These are phyloP conservation scores for Telmatherina bonti DNA, from an alignment of 2,797 vertebrate genomes.

Conservation along the genomic window DNA sequence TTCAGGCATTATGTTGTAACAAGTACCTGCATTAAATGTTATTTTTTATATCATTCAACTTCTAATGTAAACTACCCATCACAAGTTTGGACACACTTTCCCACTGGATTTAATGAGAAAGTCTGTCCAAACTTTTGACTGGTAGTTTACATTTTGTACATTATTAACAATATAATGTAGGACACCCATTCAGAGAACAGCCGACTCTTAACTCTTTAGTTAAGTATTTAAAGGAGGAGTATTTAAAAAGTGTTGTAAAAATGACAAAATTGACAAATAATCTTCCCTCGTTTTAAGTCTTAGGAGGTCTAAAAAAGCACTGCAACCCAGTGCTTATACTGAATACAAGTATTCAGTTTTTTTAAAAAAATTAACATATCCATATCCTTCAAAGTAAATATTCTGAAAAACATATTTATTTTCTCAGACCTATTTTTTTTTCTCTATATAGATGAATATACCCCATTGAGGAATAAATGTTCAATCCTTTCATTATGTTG, in stretches of 20 bases:
- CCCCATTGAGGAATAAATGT: too few relatives aligned
- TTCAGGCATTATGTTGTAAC: not conserved
- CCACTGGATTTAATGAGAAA: too few relatives aligned
- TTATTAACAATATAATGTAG: slow-evolving; percentile 1
- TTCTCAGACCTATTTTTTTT: too few relatives aligned
- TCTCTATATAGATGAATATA: too few relatives aligned
- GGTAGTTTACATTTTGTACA: too few relatives aligned
- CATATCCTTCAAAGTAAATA: too few relatives aligned
- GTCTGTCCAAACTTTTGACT: too few relatives aligned
- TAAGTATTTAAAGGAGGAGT: not conserved
- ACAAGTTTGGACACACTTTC: too few relatives aligned
- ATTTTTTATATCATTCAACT: not conserved
- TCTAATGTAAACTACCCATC: too few relatives aligned
- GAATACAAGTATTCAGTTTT: too few relatives aligned
- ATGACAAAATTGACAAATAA: not conserved
- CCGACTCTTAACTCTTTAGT: not conserved
- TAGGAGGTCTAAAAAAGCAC: not conserved
- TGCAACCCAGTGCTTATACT: not conserved
- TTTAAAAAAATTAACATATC: too few relatives aligned
- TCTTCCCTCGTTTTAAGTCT: not conserved
- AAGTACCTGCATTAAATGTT: not conserved
- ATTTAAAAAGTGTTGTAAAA: not conserved
- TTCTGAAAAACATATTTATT: too few relatives aligned
- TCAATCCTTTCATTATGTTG: not conserved
- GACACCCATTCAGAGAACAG: not conserved